A percentile compares a stretch with the other conserved stretches of the same genome.
These are phyloP conservation scores for Lepus townsendii DNA, from an alignment of 2,797 vertebrate genomes.

Conservation along the genomic window DNA sequence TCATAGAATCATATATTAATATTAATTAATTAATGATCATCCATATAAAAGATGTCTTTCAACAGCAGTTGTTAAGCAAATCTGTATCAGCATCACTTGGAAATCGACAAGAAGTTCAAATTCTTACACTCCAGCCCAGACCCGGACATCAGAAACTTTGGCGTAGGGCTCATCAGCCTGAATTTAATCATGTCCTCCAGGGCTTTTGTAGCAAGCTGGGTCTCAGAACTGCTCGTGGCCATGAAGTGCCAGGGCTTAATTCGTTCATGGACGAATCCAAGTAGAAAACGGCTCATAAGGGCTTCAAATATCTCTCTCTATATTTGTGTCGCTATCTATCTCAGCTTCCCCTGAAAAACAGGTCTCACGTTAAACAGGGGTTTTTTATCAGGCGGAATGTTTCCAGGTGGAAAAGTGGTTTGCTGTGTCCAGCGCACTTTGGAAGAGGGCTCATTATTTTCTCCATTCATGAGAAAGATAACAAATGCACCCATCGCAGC, in stretches of 20 bases:
- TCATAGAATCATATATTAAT: too few species aligned
- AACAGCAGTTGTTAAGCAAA: neutral
- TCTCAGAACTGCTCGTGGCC: neutral
- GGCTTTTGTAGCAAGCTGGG: neutral
- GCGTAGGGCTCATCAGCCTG: neutral
- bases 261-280: neutral
- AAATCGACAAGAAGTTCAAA: neutral
- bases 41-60: neutral
- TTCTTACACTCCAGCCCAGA: neutral
- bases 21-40: too few species aligned
- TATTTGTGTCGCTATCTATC: slow-evolving; percentile 47
- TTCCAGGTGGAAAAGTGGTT: slow-evolving; percentile 53
- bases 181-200: neutral
- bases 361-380: slow-evolving; percentile 49
- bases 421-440: slow-evolving; percentile 38
- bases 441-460: slow-evolving; percentile 52
- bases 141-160: neutral
- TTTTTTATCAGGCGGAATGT: neutral
- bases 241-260: neutral
- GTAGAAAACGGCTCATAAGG: neutral
- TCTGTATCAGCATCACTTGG: neutral
- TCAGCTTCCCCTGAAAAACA: slow-evolving; percentile 45
- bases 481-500: slow-evolving; percentile 49
- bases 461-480: slow-evolving; percentile 58
- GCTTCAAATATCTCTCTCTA: neutral